phyloP scores from a whole-genome alignment of 2,113 vertebrate genomes.

The Hoplias malabaricus region DNA sequence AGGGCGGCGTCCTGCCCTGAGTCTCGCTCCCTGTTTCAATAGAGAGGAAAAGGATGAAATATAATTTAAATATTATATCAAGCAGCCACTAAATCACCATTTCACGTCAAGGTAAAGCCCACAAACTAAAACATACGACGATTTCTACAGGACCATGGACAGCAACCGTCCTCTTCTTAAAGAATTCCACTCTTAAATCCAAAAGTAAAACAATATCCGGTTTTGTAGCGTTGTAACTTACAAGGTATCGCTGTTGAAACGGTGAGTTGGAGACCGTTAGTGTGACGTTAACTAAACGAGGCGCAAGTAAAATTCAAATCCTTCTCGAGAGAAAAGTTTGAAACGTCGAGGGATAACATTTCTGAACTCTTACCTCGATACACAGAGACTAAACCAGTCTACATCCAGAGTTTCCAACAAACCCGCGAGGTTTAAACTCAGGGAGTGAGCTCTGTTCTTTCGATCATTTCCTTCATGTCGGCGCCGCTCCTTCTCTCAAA shows the following conservation, averaged over 20 bases:
- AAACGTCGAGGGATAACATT: neutral
- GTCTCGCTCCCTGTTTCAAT: constrained; percentile 38
- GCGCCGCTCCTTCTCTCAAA: constrained; percentile 37
- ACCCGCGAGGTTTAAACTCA: neutral
- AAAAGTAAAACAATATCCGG: neutral
- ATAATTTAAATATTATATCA: neutral
- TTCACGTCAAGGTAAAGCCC: neutral
- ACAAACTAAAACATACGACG: neutral
- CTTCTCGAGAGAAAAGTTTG: constrained; percentile 6
- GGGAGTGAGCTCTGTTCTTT: constrained; percentile 38
- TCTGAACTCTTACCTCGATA: constrained; percentile 23
- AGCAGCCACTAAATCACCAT: neutral
- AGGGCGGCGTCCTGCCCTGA: constrained; percentile 36
- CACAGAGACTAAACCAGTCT: constrained; percentile 2
- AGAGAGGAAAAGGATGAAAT: neutral
- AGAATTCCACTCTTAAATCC: neutral
- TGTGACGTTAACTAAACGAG: neutral
- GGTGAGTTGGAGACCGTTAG: neutral
- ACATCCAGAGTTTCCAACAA: constrained; percentile 6
- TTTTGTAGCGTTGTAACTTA: no score
- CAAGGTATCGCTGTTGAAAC: neutral
- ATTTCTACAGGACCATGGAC: constrained; percentile 67
- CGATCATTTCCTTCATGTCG: neutral
- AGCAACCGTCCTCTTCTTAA: constrained; percentile 50
- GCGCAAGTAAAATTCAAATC: neutral